A percentile compares a stretch with the other conserved stretches of the same genome.
Conservation (phyloP, 2,888 invertebrate genomes). For the Hirtodrosophila confusa region DNA sequence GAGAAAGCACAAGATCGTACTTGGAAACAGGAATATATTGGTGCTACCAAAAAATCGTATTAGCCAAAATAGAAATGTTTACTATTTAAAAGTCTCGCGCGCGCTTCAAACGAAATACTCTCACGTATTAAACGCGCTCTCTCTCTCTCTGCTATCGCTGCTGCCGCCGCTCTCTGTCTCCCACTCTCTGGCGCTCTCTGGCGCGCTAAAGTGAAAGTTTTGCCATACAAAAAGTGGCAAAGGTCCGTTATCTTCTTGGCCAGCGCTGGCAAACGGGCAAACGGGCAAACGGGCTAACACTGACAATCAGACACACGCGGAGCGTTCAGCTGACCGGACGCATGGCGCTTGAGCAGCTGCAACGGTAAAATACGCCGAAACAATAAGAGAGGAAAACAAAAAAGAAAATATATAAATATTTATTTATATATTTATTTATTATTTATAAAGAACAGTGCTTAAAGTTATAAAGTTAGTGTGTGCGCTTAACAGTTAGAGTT, state of each 20-base stretch:
- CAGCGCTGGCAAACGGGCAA: slow-evolving; percentile 63
- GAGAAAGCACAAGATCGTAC: slow-evolving; percentile 54
- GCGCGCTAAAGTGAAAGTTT: slow-evolving; percentile 83
- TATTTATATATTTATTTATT: slow-evolving; percentile 8
- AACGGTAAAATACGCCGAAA: slow-evolving; percentile 49
- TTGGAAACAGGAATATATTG: slow-evolving; percentile 57
- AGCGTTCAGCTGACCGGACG: slow-evolving; percentile 82
- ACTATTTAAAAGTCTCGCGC: neutral
- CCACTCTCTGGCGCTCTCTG: slow-evolving; percentile 19
- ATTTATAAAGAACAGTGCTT: slow-evolving; percentile 18
- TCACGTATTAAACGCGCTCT: slow-evolving; percentile 51
- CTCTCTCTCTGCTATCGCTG: slow-evolving; percentile 6
- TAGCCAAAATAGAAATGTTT: slow-evolving; percentile 75
- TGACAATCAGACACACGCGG: slow-evolving; percentile 76
- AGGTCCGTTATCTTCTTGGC: slow-evolving; percentile 82
- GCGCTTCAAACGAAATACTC: slow-evolving; percentile 56
- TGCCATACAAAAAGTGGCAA: slow-evolving; percentile 77
- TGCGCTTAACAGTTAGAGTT: slow-evolving; percentile 31
- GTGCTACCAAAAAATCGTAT: slow-evolving; percentile 31
- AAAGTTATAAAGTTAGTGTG: slow-evolving; percentile 26
- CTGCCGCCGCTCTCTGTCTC: slow-evolving; percentile 11
- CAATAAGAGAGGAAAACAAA: slow-evolving; percentile 7
- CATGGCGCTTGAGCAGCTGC: slow-evolving; percentile 51
- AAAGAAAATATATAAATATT: slow-evolving; percentile 16
- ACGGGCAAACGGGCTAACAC: slow-evolving; percentile 50